Conservation (phyloP, 1,140 invertebrate species). For the Diprion similis region DNA sequence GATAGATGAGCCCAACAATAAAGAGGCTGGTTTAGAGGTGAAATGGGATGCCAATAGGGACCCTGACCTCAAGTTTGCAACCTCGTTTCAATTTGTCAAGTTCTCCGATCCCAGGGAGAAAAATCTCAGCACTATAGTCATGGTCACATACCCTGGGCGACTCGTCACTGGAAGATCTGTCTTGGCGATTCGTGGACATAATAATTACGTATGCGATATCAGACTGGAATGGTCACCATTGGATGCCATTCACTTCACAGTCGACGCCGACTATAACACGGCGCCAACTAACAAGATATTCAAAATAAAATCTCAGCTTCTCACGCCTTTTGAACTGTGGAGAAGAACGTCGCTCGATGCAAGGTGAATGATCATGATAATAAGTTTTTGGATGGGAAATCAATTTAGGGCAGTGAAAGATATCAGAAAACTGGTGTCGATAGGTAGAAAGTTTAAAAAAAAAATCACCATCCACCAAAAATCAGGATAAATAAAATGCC, state of each 20-base stretch:
- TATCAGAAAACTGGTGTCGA: no score
- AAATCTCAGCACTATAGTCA: conserved; percentile 68
- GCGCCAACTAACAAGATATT: conserved; percentile 51
- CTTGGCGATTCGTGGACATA: conserved; percentile 47
- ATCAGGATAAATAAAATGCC: no score
- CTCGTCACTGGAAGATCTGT: conserved; percentile 69
- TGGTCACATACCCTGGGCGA: conserved; percentile 76
- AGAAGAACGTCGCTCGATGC: conserved; percentile 69
- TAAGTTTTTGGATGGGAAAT: no score
- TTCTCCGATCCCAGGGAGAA: conserved; percentile 51
- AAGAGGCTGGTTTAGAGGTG: conserved; percentile 71
- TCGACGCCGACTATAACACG: conserved; percentile 62
- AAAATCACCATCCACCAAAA: conserved; percentile 8
- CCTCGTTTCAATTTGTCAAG: conserved; percentile 62
- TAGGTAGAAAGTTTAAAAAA: no score
- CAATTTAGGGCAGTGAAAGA: no score
- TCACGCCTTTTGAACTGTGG: conserved; percentile 79
- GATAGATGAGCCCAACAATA: conserved; percentile 63
- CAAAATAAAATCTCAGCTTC: conserved; percentile 62
- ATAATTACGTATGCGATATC: conserved; percentile 58
- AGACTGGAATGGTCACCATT: conserved; percentile 66
- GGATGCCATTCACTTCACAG: conserved; percentile 60
- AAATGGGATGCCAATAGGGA: conserved; percentile 86
- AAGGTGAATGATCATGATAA: conserved; percentile 61
- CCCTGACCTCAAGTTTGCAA: conserved; percentile 71